A percentile compares a stretch with the other conserved stretches of the same genome.
These are phyloP conservation scores for Alligator mississippiensis DNA, from an alignment of 2,113 vertebrate species.

Conservation along the genomic window DNA sequence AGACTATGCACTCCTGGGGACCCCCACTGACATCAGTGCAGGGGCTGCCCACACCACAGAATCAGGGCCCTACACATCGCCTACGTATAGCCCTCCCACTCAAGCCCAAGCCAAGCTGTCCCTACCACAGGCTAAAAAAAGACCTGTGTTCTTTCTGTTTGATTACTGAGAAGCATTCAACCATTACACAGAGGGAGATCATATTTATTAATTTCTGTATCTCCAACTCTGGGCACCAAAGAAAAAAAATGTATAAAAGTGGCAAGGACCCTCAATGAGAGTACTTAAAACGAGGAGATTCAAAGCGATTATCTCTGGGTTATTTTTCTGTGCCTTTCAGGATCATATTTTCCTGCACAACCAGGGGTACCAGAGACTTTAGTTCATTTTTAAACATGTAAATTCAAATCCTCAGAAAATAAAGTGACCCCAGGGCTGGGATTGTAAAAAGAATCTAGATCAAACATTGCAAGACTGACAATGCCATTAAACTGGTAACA, in stretches of 20 bases:
- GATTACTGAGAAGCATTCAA: neutral
- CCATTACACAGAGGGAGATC: neutral
- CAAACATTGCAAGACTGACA: neutral
- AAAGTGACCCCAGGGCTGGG: neutral
- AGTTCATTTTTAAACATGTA: neutral
- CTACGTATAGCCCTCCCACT: neutral
- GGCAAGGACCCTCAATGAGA: neutral
- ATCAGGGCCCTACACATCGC: rapidly evolving
- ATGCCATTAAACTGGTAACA: neutral
- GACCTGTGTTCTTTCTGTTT: neutral
- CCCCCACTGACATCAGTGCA: neutral
- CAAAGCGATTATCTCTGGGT: neutral
- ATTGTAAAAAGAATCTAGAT: neutral
- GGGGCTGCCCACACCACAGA: neutral
- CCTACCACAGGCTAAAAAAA: neutral
- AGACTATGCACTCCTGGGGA: neutral
- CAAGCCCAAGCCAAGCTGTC: neutral
- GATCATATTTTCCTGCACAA: neutral
- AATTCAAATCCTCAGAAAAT: neutral
- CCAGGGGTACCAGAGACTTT: neutral
- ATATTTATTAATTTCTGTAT: neutral
- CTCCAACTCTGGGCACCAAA: slow-evolving; percentile 10
- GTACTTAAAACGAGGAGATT: neutral
- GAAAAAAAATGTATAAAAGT: neutral
- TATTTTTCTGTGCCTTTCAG: neutral